Conservation (phyloP, 1,140 invertebrate species). For the Bilobella aurantiaca region DNA sequence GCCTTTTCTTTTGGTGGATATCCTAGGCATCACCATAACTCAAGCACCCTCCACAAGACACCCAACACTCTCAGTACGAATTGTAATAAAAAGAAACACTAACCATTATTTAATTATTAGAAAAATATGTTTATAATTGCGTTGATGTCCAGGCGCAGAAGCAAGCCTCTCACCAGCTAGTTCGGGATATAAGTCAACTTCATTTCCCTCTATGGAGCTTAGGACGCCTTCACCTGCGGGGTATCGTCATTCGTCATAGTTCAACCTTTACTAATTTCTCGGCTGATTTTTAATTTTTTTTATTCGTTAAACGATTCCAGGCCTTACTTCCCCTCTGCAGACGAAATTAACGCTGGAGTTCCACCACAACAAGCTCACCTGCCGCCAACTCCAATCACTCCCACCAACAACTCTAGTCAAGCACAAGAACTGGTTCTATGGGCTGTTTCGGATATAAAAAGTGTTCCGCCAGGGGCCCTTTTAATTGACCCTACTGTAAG, state of each 20-base stretch:
- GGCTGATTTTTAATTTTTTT: too few relatives aligned
- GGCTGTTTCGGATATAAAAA: constrained; percentile 3
- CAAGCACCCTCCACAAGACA: neutral
- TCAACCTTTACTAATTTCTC: too few relatives aligned
- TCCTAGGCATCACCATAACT: constrained; percentile 2
- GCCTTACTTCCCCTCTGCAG: neutral
- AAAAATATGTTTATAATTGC: neutral
- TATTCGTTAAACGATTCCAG: too few relatives aligned
- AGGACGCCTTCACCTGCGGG: constrained; percentile 5
- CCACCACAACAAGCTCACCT: neutral
- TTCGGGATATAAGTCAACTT: constrained; percentile 2
- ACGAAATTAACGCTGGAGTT: neutral
- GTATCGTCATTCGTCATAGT: too few relatives aligned
- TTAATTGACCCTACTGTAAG: neutral
- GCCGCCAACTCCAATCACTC: neutral
- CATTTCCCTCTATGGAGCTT: neutral
- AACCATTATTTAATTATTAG: neutral
- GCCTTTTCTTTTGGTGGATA: constrained; percentile 3
- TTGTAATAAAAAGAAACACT: neutral
- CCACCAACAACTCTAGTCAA: neutral
- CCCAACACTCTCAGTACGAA: neutral
- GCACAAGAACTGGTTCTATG: neutral
- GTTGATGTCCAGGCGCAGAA: neutral
- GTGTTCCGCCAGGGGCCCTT: neutral
- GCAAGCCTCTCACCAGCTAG: neutral